These are phyloP conservation scores for Acomys russatus DNA, from an alignment of 2,797 vertebrate species.

Conservation along the genomic window DNA sequence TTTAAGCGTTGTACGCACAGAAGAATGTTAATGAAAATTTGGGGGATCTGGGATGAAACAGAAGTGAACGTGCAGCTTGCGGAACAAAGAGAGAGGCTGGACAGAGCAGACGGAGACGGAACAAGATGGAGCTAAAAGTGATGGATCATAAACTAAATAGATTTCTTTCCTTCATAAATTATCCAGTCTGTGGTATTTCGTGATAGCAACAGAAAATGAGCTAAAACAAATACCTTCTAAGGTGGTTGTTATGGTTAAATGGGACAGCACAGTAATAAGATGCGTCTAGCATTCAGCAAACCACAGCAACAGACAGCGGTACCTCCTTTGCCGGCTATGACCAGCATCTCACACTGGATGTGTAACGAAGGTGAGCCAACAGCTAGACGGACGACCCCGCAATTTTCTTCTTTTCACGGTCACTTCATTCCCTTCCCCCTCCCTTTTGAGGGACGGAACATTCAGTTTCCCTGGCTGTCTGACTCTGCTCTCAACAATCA, in stretches of 20 bases:
- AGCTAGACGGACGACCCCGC: neutral
- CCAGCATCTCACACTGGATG: neutral
- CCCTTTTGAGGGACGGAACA: slow-evolving; percentile 12
- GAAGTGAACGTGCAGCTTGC: neutral
- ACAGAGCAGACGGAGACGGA: neutral
- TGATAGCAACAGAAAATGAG: neutral
- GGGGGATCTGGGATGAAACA: neutral
- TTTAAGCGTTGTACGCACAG: neutral
- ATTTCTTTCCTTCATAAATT: neutral
- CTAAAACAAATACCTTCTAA: neutral
- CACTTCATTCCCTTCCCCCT: neutral
- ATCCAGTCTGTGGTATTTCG: neutral
- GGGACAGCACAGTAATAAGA: neutral
- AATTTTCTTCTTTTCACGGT: neutral
- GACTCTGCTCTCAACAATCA: slow-evolving; percentile 32
- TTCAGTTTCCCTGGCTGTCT: neutral
- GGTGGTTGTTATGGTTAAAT: neutral
- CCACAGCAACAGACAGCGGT: neutral
- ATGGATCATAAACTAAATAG: neutral
- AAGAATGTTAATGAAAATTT: neutral
- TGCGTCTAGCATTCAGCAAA: neutral
- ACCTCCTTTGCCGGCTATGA: neutral
- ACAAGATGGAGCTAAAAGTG: neutral
- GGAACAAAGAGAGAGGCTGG: neutral
- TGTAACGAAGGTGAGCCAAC: neutral